Base-by-base conservation (phyloP, 2,797 vertebrate species). In the Garrulus glandarius region DNA sequence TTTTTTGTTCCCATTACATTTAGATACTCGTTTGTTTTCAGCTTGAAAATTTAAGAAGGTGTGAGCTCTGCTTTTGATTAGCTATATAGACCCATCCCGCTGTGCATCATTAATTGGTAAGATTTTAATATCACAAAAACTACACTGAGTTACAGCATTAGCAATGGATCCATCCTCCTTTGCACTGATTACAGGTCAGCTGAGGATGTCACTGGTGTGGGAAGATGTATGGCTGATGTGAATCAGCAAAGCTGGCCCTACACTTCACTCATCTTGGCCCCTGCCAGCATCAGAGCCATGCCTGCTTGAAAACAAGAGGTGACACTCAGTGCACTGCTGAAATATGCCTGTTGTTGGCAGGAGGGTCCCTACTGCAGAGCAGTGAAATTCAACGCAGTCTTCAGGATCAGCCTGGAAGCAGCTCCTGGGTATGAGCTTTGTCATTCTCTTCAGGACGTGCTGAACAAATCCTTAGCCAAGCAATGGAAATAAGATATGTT, bases 241-340 rank as follows among this genome's bases (percentile, higher is more conserved):
- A 94, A 59, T 82, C 82, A 92, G 74, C 61, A 71, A 24, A 71
- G 61, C 87, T 81, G 82, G 39, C 61, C 44, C 57, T 41, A 4
- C 11, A 47, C 5, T 6, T 68, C 5, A 9, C 60, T 89, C 3
- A 0, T 46, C 23, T 55, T 94, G 93, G 70, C 59, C 64, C 53
- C 72, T 30, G 63, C 68, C 89, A 71, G 59, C 11, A 1, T 12
- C 41, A 49, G 71, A 39, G 82, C 41, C 0, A 0, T 36, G 72
- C 52, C 69, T 71, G 72, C 69, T 64, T 47, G 85, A 47, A 71
- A 87, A 84, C 72, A 63, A 37, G 76, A 68, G 82, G 69, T 68
- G 69, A 39, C 11, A 3, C 37, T 47, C 21, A 19, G 68, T 10
- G 53, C 61, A 8, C 2, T 23, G 27, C 89, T 61, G 68, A 85